These are phyloP conservation scores for Periophthalmodon schlosseri DNA, from an alignment of 2,113 vertebrate species.

Conservation along the genomic window DNA sequence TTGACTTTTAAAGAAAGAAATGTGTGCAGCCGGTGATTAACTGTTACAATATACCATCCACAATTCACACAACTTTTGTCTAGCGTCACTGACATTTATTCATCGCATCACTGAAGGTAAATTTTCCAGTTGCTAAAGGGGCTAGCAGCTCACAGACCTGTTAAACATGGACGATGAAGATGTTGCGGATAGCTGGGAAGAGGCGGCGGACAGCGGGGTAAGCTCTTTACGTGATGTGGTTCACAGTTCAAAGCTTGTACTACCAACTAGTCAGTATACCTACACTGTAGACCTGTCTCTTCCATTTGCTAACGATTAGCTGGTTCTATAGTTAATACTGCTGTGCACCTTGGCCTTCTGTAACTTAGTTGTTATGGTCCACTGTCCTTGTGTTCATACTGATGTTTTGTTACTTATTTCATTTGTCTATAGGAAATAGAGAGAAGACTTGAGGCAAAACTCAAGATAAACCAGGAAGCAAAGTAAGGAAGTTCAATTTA, in stretches of 20 bases:
- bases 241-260: neutral
- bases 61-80: neutral
- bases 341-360: neutral
- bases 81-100: neutral
- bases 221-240: slow-evolving; percentile 39
- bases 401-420: too few species aligned
- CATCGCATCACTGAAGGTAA: slow-evolving; percentile 9
- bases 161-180: slow-evolving; percentile 94
- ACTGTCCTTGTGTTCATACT: neutral
- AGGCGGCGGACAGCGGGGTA: slow-evolving; percentile 92
- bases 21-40: neutral
- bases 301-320: neutral
- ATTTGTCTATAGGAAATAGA: slow-evolving; percentile 87
- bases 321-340: neutral
- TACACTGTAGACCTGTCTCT: neutral
- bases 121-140: slow-evolving; percentile 25
- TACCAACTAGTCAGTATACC: neutral
- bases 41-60: neutral
- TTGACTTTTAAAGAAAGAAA: neutral
- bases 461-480: slow-evolving; percentile 92
- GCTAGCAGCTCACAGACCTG: slow-evolving; percentile 29
- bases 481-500: slow-evolving; percentile 78
- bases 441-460: slow-evolving; percentile 92
- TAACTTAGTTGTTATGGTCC: neutral
- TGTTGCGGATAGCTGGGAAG: slow-evolving; percentile 93